phyloP scores from a whole-genome alignment of 2,888 invertebrate species.

The Nephrocerus scutellatus region DNA sequence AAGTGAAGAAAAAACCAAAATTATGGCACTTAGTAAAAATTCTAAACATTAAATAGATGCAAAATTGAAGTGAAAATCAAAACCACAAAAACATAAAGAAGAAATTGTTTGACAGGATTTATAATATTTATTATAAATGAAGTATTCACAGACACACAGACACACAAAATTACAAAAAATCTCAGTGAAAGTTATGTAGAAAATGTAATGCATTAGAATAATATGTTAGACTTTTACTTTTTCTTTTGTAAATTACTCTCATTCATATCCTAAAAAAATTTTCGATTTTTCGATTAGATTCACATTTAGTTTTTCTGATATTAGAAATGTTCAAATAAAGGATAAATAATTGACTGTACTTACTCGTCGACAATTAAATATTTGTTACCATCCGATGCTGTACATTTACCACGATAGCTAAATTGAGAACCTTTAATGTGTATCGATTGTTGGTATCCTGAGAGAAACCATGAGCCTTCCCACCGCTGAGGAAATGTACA shows the following conservation, averaged over 20 bases:
- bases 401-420: conserved; percentile 78
- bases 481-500: conserved; percentile 77
- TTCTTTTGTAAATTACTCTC: conserved; percentile 10
- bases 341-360: too few relatives aligned
- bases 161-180: too few relatives aligned
- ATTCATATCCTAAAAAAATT: conserved; percentile 4
- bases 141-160: conserved; percentile 15
- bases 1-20: too few relatives aligned
- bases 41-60: too few relatives aligned
- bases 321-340: too few relatives aligned
- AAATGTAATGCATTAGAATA: too few relatives aligned
- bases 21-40: too few relatives aligned
- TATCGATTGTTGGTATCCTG: conserved; percentile 79
- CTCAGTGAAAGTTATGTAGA: too few relatives aligned
- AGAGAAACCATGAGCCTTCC: conserved; percentile 88
- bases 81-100: conserved; percentile 5
- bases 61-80: conserved; percentile 6
- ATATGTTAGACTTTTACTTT: conserved; percentile 5
- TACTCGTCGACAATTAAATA: conserved; percentile 83
- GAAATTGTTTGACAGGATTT: too few relatives aligned
- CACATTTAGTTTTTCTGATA: too few relatives aligned
- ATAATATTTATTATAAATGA: too few relatives aligned
- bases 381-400: conserved; percentile 80
- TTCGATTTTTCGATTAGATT: too few relatives aligned
- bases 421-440: conserved; percentile 73